A percentile compares a stretch with the other conserved stretches of the same genome.
phyloP scores from a whole-genome alignment of 2,113 vertebrate species.

The Galemys pyrenaicus region DNA sequence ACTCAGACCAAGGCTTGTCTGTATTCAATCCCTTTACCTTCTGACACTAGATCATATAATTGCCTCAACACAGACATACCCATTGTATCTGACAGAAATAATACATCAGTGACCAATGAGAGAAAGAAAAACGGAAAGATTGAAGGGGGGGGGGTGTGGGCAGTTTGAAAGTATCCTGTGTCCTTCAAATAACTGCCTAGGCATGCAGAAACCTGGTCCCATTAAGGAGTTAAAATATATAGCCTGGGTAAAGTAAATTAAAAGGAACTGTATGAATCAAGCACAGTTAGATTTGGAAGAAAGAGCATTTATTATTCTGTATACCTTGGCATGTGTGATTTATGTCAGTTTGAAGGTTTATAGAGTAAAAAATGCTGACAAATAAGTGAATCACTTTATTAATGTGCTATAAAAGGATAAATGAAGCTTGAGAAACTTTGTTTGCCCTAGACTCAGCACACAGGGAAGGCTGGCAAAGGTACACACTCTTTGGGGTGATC shows the following conservation, averaged over 20 bases:
- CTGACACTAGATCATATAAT: not conserved
- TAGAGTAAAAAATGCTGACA: slow-evolving; percentile 66
- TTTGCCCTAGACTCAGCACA: slow-evolving; percentile 66
- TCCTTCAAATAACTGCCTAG: not conserved
- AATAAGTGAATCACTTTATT: slow-evolving; percentile 66
- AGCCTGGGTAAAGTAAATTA: slow-evolving; percentile 21
- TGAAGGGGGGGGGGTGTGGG: not conserved
- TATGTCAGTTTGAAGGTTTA: slow-evolving; percentile 31
- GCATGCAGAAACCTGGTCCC: slow-evolving; percentile 1
- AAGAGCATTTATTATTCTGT: slow-evolving; percentile 46
- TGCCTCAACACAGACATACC: not conserved
- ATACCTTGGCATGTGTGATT: not conserved
- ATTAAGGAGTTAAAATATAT: slow-evolving; percentile 49
- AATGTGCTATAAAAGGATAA: slow-evolving; percentile 54
- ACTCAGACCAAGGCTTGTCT: not conserved
- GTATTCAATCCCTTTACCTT: not conserved
- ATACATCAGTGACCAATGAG: not conserved
- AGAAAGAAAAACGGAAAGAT: not conserved
- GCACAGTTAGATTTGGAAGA: not conserved
- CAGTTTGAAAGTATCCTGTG: not conserved
- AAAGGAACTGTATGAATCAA: not conserved
- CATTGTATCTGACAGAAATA: not conserved
- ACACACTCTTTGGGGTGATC: slow-evolving; percentile 28
- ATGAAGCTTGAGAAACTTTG: slow-evolving; percentile 44
- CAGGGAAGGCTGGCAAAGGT: slow-evolving; percentile 26